Evolutionary conservation across 2,888 invertebrate species (phyloP), one percentile per base, ranked within the genome.

Genomic region (Cryptus armator): DNA sequence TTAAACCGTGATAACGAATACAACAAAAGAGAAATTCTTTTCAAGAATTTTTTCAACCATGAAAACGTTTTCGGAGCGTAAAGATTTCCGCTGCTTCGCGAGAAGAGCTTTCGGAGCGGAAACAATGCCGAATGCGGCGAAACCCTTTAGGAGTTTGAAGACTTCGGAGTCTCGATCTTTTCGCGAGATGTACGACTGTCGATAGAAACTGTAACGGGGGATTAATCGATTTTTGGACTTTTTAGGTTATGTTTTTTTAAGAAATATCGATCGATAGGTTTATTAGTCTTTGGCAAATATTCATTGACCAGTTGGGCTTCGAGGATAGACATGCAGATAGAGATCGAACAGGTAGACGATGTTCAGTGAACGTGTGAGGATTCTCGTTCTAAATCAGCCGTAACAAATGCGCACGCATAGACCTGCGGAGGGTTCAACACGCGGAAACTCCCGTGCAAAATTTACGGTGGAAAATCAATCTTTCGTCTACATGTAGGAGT

Each of bases 401-500:
- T n/a, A 62, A 46, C n/a, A 7, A 4, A 74, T 62, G 29, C 67
- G 29, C 56, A 56, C n/a, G 16, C 3, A 46, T 16, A 51, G 16
- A 51, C 16, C 16, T 12, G 16, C 7, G 51, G n/a, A 51, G 4
- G 7, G 37, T 29, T 16, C 14, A 12, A 56, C 71, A 64, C 16
- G 72, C 72, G 48, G 16, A 66, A 66, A 66, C 14, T 37, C 79
- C 72, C 71, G 71, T 53, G 37, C 19, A 70, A 62, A 70, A 81
- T 80, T 48, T 64, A n/a, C 68, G 24, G 48, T 48, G 70, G 43
- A 81, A 81, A 81, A 81, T 81, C 81, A 81, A 81, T 81, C 75
- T 44, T 81, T 70, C 70, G 19, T 51, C 75, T 48, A 43, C 81
- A 51, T 75, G 44, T 53, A 75, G 5, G 37, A 7, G 9, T 5